These are phyloP conservation scores for Montipora sp. DNA, from an alignment of 64 coral and sea anemone genomes.

Conservation along the genomic window DNA sequence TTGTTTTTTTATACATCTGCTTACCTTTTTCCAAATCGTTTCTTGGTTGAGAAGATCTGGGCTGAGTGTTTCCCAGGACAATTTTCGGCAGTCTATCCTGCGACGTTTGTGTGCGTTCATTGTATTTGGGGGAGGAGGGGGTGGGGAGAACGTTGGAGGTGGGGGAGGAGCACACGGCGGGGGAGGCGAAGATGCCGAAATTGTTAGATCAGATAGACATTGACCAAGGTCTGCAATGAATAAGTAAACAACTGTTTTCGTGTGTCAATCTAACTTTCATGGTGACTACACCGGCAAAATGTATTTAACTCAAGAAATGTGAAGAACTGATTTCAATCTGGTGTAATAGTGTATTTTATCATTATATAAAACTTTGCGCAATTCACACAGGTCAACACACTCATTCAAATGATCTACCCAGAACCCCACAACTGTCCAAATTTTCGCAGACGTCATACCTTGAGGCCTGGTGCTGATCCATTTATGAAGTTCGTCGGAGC, in stretches of 20 bases:
- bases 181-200: neutral
- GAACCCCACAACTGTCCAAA: too few species aligned
- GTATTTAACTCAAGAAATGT: too few species aligned
- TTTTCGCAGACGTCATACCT: neutral
- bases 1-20: too few species aligned
- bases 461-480: constrained; percentile 8
- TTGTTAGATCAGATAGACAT: neutral
- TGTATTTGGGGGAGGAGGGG: constrained; percentile 39
- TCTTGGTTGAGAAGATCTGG: constrained; percentile 6
- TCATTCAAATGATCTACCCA: too few species aligned
- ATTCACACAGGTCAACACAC: too few species aligned
- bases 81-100: constrained; percentile 22
- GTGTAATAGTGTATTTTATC: too few species aligned
- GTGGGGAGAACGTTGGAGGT: constrained; percentile 11
- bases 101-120: constrained; percentile 1
- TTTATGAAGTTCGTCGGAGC: constrained; percentile 5
- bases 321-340: too few species aligned
- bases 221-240: neutral
- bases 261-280: too few species aligned
- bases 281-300: too few species aligned
- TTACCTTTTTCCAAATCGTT: constrained; percentile 47
- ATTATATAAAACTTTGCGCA: too few species aligned
- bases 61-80: constrained; percentile 44
- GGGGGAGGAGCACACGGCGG: constrained; percentile 5
- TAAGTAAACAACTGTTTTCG: neutral